Evolutionary conservation across 2,888 invertebrate species (phyloP).

Genomic region (Caenorhabditis becei): DNA sequence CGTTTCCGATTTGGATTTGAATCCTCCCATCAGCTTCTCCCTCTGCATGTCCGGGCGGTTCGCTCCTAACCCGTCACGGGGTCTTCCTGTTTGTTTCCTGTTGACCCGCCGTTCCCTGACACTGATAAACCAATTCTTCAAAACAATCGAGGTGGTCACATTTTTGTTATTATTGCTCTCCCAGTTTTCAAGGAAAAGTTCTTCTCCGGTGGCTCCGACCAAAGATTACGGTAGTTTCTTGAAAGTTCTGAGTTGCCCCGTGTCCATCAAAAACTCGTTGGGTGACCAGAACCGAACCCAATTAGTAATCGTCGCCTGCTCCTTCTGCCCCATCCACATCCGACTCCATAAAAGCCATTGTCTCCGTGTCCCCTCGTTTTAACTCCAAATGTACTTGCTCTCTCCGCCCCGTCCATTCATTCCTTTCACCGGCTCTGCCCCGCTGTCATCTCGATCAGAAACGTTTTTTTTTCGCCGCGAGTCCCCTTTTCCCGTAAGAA

Average conservation of each 20-base stretch:
- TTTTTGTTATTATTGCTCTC: too few relatives aligned
- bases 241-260: not conserved
- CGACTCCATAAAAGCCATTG: constrained; percentile 52
- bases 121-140: too few relatives aligned
- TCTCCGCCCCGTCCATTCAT: constrained; percentile 41
- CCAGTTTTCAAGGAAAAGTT: too few relatives aligned
- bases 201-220: too few relatives aligned
- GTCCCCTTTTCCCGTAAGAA: constrained; percentile 9
- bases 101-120: too few relatives aligned
- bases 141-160: too few relatives aligned
- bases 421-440: constrained; percentile 41
- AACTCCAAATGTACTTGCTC: constrained; percentile 41
- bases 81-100: too few relatives aligned
- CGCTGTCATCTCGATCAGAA: constrained; percentile 55
- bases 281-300: constrained; percentile 19
- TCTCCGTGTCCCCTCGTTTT: constrained; percentile 21
- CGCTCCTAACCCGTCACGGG: too few relatives aligned
- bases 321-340: constrained; percentile 40
- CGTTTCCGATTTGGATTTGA: constrained; percentile 16
- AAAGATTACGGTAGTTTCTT: too few relatives aligned
- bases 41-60: too few relatives aligned
- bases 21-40: too few relatives aligned
- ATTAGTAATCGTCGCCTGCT: constrained; percentile 46
- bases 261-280: constrained; percentile 7
- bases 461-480: constrained; percentile 30